A percentile compares a stretch with the other conserved stretches of the same genome.
These are phyloP conservation scores for Prinia subflava DNA, from an alignment of 2,113 vertebrate species.

Conservation along the genomic window DNA sequence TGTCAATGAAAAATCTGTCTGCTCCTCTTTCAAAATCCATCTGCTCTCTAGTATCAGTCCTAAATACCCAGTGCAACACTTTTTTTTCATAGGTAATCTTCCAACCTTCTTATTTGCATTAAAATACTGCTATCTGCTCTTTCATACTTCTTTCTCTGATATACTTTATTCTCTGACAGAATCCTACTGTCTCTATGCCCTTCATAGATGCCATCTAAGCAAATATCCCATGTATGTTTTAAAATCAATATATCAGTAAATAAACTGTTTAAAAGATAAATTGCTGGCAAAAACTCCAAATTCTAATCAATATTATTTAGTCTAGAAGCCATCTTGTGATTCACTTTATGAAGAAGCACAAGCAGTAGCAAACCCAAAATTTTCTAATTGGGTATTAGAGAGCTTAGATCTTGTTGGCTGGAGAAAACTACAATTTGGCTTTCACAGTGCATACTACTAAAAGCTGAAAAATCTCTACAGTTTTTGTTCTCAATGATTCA, in stretches of 20 bases:
- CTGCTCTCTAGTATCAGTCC: background rate
- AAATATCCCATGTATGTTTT: background rate
- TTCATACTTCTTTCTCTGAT: background rate
- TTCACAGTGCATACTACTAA: background rate
- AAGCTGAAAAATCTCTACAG: background rate
- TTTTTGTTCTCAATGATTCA: background rate
- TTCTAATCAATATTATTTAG: background rate
- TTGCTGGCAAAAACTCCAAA: background rate
- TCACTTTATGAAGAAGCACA: background rate
- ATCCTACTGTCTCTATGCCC: background rate
- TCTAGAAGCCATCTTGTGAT: background rate
- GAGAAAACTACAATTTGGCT: background rate
- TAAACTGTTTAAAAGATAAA: background rate
- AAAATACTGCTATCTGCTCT: background rate
- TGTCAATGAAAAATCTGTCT: constrained; percentile 14
- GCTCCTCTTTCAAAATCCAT: constrained; percentile 18
- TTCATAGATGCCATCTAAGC: background rate
- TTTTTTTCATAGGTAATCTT: background rate
- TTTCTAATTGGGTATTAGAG: background rate
- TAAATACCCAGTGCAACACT: background rate
- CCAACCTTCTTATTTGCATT: background rate
- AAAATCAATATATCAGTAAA: background rate
- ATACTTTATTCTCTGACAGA: background rate
- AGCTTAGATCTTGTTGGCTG: background rate
- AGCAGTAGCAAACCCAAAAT: background rate